Evolutionary conservation across 2,797 vertebrate genomes (phyloP), one percentile per base, ranked within the genome.

Genomic region (Brachymystax lenok): DNA sequence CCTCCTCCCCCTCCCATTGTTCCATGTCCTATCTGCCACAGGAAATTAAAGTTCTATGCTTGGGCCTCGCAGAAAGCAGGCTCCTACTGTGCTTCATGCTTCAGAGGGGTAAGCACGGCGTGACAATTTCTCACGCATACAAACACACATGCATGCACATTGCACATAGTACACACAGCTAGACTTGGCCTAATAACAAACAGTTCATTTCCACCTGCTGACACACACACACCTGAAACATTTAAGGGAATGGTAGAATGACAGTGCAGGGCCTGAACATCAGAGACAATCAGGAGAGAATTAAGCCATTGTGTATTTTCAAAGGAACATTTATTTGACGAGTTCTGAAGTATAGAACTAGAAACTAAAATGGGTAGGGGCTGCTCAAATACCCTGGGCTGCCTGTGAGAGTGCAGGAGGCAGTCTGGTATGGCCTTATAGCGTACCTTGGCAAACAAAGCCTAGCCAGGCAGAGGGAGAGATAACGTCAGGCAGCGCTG

Each of bases 21-120:
- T 80, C 73, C 73, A 54, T n/a, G 64, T 74, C 66, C 79, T 82
- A 71, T 78, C 84, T 78, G 75, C 61, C 71, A 75, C 83, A 85
- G 84, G 82, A 86, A 86, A 89, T 87, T 80, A 86, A 83, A 83
- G 80, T 74, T 80, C 73, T 78, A 84, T 50, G 35, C 75, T 84
- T 8, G 56, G 72, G 17, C 72, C 24, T 27, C 17, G 30, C 67
- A 10, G 17, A 69, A 40, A 40, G 16, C 12, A 33, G 33, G 16
- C 50, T 50, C 50, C 14, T 16, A 71, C 21, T 52, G 46, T 16
- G 21, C 40, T 27, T 46, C 46, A 52, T 3, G 52, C 71, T 12
- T n/a, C 54, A 59, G 24, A 40, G 51, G 19, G 1, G 5, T 13
- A 28, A 52, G 28, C 28, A 73, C 17, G 1, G 27, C 27, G 14